Evolutionary conservation across 2,888 invertebrate genomes (phyloP), one percentile per base, ranked within the genome.

Genomic region (Leptinotarsa haldemani): DNA sequence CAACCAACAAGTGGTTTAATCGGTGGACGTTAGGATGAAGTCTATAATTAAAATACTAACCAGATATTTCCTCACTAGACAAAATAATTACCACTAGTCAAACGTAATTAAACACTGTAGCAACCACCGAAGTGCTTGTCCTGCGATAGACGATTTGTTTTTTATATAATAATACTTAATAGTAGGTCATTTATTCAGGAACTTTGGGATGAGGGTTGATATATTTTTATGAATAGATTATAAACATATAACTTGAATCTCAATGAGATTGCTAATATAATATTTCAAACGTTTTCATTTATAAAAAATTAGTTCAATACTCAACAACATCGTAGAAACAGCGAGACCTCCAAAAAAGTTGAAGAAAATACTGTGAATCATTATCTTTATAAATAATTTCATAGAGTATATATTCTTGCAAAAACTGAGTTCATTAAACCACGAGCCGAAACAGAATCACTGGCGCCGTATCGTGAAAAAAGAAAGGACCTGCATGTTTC

Each of bases 1-100:
- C 22, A 13, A 20, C n/a, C 40, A 30, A 9, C 5, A 30, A 7
- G 40, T 40, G 40, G 40, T 40, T 40, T 5, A 40, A 40, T 40
- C 12, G 9, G 40, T 40, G 40, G 40, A 40, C 40, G 7, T 20
- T 56, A 22, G 56, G 40, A 9, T 4, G 16, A 61, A 69, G 64
- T 68, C 61, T 22, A 22, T 72, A 72, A 78, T 78, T 78, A 77
- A 78, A 77, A 70, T 40, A 64, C 75, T 75, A 78, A 78, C 76
- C 69, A 77, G 76, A 69, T 66, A 50, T 65, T 65, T 66, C 68
- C 61, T 63, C 70, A 76, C 75, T 76, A 76, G 80, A 80, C 80
- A 80, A 74, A 76, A 79, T 79, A 76, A 80, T 79, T 79, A 78
- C 77, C 72, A 77, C 76, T 70, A 72, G 77, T 73, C 72, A 71